A percentile compares a stretch with the other conserved stretches of the same genome.
These are phyloP conservation scores for Leptocoma aspasia DNA, from an alignment of 2,113 vertebrate genomes.

Conservation along the genomic window DNA sequence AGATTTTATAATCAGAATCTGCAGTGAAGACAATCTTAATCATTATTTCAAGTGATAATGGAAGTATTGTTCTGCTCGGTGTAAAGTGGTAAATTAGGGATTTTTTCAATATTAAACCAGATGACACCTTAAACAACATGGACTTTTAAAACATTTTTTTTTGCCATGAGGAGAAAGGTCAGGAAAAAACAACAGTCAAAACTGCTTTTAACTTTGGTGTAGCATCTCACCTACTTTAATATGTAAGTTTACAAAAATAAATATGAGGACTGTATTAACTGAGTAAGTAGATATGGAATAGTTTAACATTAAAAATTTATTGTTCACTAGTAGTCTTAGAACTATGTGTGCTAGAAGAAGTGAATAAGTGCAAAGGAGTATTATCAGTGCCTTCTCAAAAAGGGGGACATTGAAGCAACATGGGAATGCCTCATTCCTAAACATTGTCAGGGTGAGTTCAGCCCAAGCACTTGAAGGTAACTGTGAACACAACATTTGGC, in stretches of 20 bases:
- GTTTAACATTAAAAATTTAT: neutral
- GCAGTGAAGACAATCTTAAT: neutral
- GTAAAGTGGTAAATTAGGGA: neutral
- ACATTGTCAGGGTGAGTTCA: neutral
- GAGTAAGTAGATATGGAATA: neutral
- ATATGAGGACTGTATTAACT: neutral
- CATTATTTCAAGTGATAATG: neutral
- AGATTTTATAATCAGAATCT: neutral
- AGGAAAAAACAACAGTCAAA: neutral
- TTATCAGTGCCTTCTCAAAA: neutral
- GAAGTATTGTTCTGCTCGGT: neutral
- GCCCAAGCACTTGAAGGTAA: neutral
- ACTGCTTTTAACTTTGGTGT: neutral
- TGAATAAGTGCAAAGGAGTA: neutral
- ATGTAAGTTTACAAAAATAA: neutral
- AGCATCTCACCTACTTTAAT: neutral
- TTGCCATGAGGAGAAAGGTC: neutral
- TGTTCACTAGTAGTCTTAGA: neutral
- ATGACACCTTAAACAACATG: neutral
- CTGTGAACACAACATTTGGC: neutral
- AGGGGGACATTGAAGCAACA: neutral
- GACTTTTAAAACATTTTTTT: neutral
- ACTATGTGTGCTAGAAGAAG: neutral
- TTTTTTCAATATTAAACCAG: neutral
- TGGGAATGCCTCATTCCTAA: neutral